Base-by-base conservation (phyloP, 2,113 vertebrate species). In the Paradisaea rubra region DNA sequence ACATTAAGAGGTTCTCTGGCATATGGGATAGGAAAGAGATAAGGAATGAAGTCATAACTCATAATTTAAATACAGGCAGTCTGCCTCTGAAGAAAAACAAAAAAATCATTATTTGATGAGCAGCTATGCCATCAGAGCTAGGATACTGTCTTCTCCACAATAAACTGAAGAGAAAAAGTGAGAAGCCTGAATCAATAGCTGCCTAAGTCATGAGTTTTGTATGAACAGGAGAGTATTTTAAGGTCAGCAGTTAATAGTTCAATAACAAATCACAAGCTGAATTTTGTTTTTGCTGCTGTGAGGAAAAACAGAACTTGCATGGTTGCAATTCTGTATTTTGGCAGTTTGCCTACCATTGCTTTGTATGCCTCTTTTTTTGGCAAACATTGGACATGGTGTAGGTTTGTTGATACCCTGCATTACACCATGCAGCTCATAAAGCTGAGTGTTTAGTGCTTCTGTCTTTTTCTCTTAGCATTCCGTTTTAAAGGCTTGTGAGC, bases 241-340 rank as follows among this genome's bases (percentile, higher is more conserved):
- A 94, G 63, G 81, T 85, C 78, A 91, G 66, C 89, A 87, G 81
- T 84, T 92, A 87, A 28, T 66, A 84, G 81, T 54, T 95, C 49
- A 85, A 2, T 85, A 89, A 84, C 84, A 81, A 73, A 91, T 89
- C 74, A 47, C 70, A 89, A 60, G 69, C 87, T 86, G 80, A 86
- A 80, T 92, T 91, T 88, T 81, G 39, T 6, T 91, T 95, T 84
- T 89, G 42, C 81, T 92, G 81, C 84, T 80, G 54, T 87, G 68
- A 88, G 63, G 41, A 53, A 90, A 86, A 88, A 9, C 80, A 93
- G 94, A 85, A 82, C 49, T 79, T 91, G 81, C 78, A 49, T 69
- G 66, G 50, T 79, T 95, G 88, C 85, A 91, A 23, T 91, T 85
- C 63, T 80, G 25, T 65, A 7, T 85, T 44, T 88, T 94, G 92